Conservation (phyloP, 2,888 invertebrate genomes). For the Diplazon laetatorius region DNA sequence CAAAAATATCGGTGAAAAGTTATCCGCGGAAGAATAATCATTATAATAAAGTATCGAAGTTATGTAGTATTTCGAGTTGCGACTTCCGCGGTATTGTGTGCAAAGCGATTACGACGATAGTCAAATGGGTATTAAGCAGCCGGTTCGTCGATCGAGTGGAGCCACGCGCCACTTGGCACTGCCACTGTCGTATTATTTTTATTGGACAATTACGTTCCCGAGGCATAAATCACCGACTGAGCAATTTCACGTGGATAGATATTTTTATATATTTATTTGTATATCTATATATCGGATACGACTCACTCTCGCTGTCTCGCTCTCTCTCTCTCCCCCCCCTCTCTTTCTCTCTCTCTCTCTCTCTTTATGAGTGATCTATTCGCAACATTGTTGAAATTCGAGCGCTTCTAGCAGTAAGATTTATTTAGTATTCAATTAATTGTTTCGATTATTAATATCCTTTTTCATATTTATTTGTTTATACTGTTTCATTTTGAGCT, state of each 20-base stretch:
- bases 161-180: slow-evolving; percentile 15
- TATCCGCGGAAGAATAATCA: slow-evolving; percentile 32
- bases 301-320: no score
- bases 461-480: no score
- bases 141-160: not conserved
- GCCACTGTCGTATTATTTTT: slow-evolving; percentile 19
- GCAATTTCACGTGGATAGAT: not conserved
- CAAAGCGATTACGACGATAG: slow-evolving; percentile 22
- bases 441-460: no score
- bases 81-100: slow-evolving; percentile 24
- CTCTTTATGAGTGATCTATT: no score
- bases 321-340: not conserved
- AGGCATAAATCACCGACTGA: slow-evolving; percentile 28
- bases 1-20: slow-evolving; percentile 36
- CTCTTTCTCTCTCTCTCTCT: no score
- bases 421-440: no score
- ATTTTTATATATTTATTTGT: no score
- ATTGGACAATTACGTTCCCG: slow-evolving; percentile 40
- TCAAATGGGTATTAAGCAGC: slow-evolving; percentile 19
- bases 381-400: no score
- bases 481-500: no score
- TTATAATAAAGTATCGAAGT: not conserved
- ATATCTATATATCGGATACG: no score
- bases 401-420: no score
- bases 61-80: not conserved